Conservation (phyloP, 2,797 vertebrate species). For the Anableps anableps region DNA sequence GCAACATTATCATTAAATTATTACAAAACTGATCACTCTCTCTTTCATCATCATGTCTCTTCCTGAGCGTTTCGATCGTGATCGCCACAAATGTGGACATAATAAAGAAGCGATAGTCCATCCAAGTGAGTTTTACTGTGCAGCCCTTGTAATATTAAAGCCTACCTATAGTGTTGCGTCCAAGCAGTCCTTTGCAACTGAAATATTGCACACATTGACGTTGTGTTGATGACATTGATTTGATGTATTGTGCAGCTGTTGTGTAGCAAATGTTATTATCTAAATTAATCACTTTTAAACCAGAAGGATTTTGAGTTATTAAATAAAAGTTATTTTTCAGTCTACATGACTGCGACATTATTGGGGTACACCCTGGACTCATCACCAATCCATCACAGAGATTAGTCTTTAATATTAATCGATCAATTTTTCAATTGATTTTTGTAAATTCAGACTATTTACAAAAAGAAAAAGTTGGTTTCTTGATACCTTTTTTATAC, state of each 20-base stretch:
- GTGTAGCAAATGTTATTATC: not conserved
- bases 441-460: too few species aligned
- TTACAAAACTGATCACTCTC: too few species aligned
- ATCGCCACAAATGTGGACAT: not conserved
- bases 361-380: too few species aligned
- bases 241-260: not conserved
- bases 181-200: not conserved
- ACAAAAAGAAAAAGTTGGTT: not conserved
- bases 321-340: not conserved
- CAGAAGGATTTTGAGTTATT: not conserved
- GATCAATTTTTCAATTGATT: too few species aligned
- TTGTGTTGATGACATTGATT: not conserved
- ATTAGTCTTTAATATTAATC: too few species aligned
- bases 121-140: not conserved
- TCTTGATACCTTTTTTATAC: not conserved
- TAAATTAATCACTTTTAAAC: not conserved
- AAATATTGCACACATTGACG: not conserved
- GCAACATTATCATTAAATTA: not conserved
- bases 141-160: not conserved
- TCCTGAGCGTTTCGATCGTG: not conserved
- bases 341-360: not conserved
- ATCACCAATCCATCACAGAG: too few species aligned
- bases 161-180: not conserved
- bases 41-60: not conserved
- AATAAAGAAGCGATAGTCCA: not conserved